Conservation (phyloP, 2,797 vertebrate genomes). For the Semotilus atromaculatus region DNA sequence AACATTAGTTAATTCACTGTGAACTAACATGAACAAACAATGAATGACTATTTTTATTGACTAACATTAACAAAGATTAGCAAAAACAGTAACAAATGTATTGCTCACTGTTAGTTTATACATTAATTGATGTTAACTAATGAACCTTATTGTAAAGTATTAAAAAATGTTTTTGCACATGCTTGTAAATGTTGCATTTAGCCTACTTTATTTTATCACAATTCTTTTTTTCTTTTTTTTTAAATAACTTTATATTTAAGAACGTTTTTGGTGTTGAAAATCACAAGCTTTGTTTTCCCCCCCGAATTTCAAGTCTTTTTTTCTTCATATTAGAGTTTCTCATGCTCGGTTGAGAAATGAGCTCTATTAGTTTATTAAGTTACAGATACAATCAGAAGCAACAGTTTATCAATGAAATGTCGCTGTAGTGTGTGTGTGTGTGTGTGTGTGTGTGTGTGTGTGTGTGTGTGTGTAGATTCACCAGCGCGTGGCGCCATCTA, state of each 20-base stretch:
- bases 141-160: no score
- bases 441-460: no score
- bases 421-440: no score
- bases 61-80: no score
- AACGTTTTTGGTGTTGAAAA: not conserved
- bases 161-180: not conserved
- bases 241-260: not conserved
- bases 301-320: no score
- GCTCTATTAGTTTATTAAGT: not conserved
- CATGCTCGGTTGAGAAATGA: not conserved
- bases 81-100: no score
- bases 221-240: not conserved
- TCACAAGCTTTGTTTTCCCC: no score
- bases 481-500: constrained; percentile 67
- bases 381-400: not conserved
- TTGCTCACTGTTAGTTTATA: no score
- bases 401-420: not conserved
- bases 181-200: not conserved
- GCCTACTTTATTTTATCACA: not conserved
- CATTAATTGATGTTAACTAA: no score
- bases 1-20: no score
- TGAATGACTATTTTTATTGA: no score
- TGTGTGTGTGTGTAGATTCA: not conserved
- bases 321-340: not conserved
- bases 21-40: no score